Conservation (phyloP, 1,140 invertebrate genomes). For the Drosophila leontia region DNA sequence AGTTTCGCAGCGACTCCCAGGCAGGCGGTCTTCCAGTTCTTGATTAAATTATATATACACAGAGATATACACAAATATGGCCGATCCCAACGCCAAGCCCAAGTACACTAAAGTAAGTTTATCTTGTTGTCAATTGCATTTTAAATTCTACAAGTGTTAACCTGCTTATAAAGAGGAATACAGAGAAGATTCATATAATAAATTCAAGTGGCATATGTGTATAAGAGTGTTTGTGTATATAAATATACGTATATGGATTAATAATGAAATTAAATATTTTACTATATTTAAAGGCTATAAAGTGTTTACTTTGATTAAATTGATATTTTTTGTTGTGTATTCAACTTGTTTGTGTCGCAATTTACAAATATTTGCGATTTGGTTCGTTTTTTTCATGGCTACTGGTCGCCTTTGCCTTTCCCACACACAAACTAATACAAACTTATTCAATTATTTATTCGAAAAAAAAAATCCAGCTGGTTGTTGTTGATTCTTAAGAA, state of each 20-base stretch:
- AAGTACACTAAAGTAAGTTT: slow-evolving; percentile 80
- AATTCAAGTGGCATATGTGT: neutral
- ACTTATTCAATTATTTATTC: slow-evolving; percentile 1
- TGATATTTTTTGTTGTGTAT: neutral
- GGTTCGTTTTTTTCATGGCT: neutral
- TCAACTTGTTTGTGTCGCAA: slow-evolving; percentile 54
- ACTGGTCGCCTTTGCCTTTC: neutral
- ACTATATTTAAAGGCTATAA: too few species aligned
- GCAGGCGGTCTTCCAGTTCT: slow-evolving; percentile 30
- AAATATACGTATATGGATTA: too few species aligned
- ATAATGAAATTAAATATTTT: neutral
- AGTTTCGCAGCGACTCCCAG: slow-evolving; percentile 42
- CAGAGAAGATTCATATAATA: neutral
- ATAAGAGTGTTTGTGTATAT: neutral
- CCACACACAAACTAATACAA: slow-evolving; percentile 2
- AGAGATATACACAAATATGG: slow-evolving; percentile 57
- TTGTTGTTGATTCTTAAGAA: slow-evolving; percentile 6
- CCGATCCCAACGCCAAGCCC: slow-evolving; percentile 74
- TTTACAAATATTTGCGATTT: slow-evolving; percentile 22
- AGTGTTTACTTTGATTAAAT: neutral
- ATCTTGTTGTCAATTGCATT: slow-evolving; percentile 30
- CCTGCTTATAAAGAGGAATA: neutral
- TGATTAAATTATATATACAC: neutral
- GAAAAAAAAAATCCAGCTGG: neutral
- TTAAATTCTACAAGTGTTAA: neutral